Evolutionary conservation across 2,797 vertebrate species (phyloP).

Genomic region (Tamandua tetradactyla): DNA sequence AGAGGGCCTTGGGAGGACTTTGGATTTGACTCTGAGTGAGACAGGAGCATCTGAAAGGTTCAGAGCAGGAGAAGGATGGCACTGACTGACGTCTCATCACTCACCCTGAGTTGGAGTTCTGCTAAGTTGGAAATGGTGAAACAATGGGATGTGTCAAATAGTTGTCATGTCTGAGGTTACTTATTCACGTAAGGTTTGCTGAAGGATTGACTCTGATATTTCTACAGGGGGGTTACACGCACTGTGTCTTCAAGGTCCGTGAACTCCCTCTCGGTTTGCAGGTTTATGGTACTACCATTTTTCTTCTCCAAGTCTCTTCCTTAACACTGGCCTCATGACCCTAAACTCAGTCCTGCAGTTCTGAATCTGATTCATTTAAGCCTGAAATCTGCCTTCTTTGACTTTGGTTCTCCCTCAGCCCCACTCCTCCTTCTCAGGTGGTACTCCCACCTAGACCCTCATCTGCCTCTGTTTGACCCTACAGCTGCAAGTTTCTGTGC

Average conservation of each 20-base stretch:
- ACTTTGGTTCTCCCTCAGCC: not conserved
- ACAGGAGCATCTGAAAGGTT: not conserved
- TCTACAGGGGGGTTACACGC: not conserved
- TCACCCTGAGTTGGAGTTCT: not conserved
- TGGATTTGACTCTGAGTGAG: not conserved
- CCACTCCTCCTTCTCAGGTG: not conserved
- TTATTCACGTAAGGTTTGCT: not conserved
- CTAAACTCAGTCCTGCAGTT: not conserved
- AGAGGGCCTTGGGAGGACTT: not conserved
- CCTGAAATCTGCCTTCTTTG: not conserved
- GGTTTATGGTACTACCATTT: not conserved
- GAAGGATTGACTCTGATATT: not conserved
- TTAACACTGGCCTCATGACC: not conserved
- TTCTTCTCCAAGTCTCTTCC: not conserved
- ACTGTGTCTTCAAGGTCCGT: not conserved
- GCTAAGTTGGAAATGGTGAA: not conserved
- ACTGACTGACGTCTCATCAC: not conserved
- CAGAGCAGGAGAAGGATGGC: not conserved
- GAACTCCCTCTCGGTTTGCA: not conserved
- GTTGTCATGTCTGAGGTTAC: not conserved
- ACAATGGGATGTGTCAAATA: not conserved
- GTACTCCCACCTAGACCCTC: not conserved
- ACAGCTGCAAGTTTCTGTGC: not conserved
- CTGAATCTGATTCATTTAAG: not conserved
- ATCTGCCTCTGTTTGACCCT: not conserved